Base-by-base conservation (phyloP, 2,888 invertebrate species). In the Nasonia oneida region DNA sequence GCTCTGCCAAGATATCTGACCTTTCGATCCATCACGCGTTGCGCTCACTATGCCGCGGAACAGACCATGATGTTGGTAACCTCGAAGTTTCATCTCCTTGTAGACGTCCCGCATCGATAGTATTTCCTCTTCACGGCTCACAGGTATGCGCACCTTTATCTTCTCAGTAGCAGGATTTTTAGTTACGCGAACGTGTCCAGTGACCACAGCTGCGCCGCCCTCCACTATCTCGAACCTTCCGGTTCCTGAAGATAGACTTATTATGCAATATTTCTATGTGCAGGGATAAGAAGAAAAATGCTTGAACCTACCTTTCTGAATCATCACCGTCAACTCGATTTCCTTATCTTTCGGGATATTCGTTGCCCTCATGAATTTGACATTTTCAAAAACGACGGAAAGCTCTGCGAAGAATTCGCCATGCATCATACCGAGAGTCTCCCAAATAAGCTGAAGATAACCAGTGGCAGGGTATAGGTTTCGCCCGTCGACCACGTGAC, bases 401-500 rank as follows among this genome's bases (percentile, higher is more conserved):
- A 97, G 94, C 88, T 97, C 96, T 37, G 95, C 95, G 89, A 94
- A 96, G 0, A 96, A 94, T 70, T 96, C 95, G 81, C 96, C 96
- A 39, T 93, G 92, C 94, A 96, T 95, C 92, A 96, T 94, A 3
- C 96, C 96, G 18, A 97, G 93, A 0, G 96, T 96, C 90, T 97
- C 96, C 97, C 97, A 97, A 0, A 96, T 96, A 93, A 64, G 95
- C 94, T 89, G 98, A 93, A 92, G 98, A 98, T n/a, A 98, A 18
- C 96, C 97, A 0, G 98, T 98, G 0, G 98, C 98, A 0, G 98
- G 98, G 90, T 97, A 96, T 2, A 97, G 92, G 90, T 96, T 96
- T 86, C 97, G 95, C 2, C 98, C 97, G 93, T 98, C 98, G 87
- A 98, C 96, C 15, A 96, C 95, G 93, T 98, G 98, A 0, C 97